Conservation (phyloP, 2,113 vertebrate species). For the Glaucidium brasilianum region DNA sequence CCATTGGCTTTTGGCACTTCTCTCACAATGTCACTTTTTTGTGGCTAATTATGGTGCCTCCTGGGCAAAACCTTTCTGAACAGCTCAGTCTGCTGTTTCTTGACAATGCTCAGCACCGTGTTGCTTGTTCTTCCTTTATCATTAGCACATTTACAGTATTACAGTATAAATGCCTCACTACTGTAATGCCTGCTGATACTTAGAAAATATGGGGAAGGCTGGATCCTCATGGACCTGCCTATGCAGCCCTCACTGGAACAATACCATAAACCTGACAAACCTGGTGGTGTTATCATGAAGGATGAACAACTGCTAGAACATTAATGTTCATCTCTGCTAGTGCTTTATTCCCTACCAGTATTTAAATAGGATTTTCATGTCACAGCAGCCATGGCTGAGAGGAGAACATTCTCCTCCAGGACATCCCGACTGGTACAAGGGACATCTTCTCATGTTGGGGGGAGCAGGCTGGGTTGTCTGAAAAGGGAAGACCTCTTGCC, state of each 20-base stretch:
- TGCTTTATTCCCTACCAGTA: background rate
- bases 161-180: background rate
- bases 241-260: background rate
- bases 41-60: background rate
- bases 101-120: accelerated
- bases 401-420: too few species aligned
- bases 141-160: background rate
- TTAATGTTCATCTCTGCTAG: background rate
- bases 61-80: background rate
- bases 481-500: background rate
- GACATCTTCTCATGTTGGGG: accelerated
- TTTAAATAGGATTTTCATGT: background rate
- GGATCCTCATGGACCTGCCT: background rate
- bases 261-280: background rate
- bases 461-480: background rate
- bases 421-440: too few species aligned
- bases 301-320: background rate
- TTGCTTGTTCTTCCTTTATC: background rate
- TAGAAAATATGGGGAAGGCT: background rate
- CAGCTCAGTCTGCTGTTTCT: background rate
- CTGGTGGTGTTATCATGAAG: accelerated
- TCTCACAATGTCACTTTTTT: background rate
- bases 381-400: background rate
- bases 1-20: background rate
- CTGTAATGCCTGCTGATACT: accelerated